Percentiles rank a stretch among this genome's conserved stretches.
These are phyloP conservation scores for Peromyscus californicus DNA, from an alignment of 2,113 vertebrate genomes.

Conservation along the genomic window DNA sequence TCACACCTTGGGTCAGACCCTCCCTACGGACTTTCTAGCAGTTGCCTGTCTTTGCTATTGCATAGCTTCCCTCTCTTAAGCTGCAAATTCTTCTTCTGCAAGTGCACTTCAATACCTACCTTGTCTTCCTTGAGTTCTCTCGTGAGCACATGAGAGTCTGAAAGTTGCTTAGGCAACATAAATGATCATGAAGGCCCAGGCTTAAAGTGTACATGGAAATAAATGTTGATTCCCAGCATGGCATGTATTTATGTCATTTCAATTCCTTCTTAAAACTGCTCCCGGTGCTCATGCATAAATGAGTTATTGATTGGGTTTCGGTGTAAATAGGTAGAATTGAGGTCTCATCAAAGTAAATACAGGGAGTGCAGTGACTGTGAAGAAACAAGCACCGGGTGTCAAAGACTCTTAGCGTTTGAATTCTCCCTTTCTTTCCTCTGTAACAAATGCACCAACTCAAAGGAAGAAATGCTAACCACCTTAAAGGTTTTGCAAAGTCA, in stretches of 20 bases:
- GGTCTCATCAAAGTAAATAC: constrained; percentile 20
- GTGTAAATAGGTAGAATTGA: constrained; percentile 20
- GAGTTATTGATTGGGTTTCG: constrained; percentile 25
- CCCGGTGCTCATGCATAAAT: background rate
- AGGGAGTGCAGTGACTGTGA: background rate
- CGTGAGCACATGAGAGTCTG: background rate
- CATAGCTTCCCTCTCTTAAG: background rate
- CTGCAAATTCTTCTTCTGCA: constrained; percentile 52
- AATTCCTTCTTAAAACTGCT: constrained; percentile 50
- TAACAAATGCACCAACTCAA: background rate
- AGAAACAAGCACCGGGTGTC: background rate
- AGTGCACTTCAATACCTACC: constrained; percentile 23
- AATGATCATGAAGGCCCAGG: background rate
- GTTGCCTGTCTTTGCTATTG: background rate
- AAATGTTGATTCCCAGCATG: background rate
- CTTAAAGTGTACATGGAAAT: constrained; percentile 8
- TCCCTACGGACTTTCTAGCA: background rate
- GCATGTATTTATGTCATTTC: background rate
- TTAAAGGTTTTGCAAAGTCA: constrained; percentile 45
- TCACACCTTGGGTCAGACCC: background rate
- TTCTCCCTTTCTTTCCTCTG: constrained; percentile 32
- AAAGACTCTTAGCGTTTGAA: constrained; percentile 24
- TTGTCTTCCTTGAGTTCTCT: constrained; percentile 36
- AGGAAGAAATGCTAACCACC: constrained; percentile 27
- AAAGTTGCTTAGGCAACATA: constrained; percentile 46